Conservation (phyloP, 2,797 vertebrate genomes). For the Xenops minutus region DNA sequence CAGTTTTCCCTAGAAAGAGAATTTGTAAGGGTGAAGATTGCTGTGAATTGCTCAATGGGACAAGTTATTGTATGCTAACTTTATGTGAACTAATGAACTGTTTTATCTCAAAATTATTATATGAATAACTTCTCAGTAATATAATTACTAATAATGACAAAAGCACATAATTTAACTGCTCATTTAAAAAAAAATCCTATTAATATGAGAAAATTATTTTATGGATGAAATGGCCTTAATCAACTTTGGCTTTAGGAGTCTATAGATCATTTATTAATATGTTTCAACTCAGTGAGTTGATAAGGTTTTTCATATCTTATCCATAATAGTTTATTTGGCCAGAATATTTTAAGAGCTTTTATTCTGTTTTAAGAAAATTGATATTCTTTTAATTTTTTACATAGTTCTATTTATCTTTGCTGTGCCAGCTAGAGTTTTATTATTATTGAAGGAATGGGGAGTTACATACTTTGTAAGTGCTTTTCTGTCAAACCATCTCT, state of each 20-base stretch:
- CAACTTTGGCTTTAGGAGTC: constrained; percentile 54
- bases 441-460: not conserved
- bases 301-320: constrained; percentile 42
- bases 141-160: constrained; percentile 67
- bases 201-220: constrained; percentile 57
- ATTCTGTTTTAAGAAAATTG: constrained; percentile 15
- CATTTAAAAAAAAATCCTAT: constrained; percentile 12
- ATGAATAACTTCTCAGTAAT: constrained; percentile 46
- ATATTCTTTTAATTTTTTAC: constrained; percentile 27
- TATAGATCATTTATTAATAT: constrained; percentile 52
- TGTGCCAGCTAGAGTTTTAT: not conserved
- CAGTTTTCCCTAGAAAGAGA: not conserved
- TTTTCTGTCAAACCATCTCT: not conserved
- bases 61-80: constrained; percentile 37
- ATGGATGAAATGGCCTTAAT: constrained; percentile 63
- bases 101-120: constrained; percentile 63
- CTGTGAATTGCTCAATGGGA: not conserved
- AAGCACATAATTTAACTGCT: constrained; percentile 53
- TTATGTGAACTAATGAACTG: constrained; percentile 59
- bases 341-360: constrained; percentile 47
- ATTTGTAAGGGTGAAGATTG: not conserved
- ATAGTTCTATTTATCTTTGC: not conserved
- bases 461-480: not conserved
- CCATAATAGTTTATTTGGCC: constrained; percentile 21
- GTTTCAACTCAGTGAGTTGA: constrained; percentile 59